These are phyloP conservation scores for Ahaetulla prasina DNA, from an alignment of 2,113 vertebrate species.

Conservation along the genomic window DNA sequence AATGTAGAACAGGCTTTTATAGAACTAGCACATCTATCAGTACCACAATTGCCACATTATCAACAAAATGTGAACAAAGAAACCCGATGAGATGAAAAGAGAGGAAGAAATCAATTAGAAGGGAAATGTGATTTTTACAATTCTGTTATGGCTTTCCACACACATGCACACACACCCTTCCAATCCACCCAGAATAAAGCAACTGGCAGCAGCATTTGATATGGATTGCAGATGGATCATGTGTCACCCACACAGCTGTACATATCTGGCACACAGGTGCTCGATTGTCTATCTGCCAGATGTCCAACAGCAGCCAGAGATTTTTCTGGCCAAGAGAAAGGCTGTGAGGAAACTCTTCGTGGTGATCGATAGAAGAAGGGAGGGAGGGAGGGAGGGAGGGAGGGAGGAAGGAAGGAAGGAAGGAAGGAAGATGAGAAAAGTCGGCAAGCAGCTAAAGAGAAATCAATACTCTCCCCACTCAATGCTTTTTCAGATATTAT, in stretches of 20 bases:
- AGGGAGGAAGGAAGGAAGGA: neutral
- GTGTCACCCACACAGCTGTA: conserved; percentile 64
- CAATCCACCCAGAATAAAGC: conserved; percentile 34
- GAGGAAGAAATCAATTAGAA: conserved; percentile 27
- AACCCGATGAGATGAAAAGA: accelerated
- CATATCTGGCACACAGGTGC: conserved; percentile 63
- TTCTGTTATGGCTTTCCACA: conserved; percentile 8
- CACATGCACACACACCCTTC: conserved; percentile 9
- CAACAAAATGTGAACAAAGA: conserved; percentile 32
- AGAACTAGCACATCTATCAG: conserved; percentile 11
- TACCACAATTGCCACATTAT: conserved; percentile 7
- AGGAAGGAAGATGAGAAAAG: neutral
- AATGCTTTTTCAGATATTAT: neutral
- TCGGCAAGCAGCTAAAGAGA: neutral
- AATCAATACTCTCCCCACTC: conserved; percentile 10
- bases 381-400: accelerated
- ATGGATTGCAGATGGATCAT: conserved; percentile 39
- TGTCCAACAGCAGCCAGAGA: conserved; percentile 47
- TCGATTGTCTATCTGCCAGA: conserved; percentile 46
- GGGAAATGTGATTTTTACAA: conserved; percentile 34
- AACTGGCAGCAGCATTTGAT: conserved; percentile 49
- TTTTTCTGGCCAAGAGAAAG: neutral
- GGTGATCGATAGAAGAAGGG: conserved; percentile 18
- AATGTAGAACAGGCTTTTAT: conserved; percentile 11
- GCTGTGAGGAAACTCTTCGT: conserved; percentile 12